Percentiles rank a stretch among this genome's conserved stretches.
Conservation (phyloP, 2,797 vertebrate species). For the Rhinatrema bivittatum region DNA sequence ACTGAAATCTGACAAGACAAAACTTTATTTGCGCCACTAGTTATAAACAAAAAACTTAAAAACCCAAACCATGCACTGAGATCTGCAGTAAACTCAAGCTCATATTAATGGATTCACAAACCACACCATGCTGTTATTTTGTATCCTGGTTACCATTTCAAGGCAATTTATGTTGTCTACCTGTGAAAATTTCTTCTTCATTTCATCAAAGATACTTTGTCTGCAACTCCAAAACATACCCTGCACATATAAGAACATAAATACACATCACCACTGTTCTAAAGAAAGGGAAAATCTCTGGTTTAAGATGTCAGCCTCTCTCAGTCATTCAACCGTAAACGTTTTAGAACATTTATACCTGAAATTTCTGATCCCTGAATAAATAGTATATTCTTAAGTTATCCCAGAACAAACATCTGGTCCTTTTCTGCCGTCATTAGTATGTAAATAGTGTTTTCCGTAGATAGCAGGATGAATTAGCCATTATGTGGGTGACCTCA, state of each 20-base stretch:
- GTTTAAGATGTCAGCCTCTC: not conserved
- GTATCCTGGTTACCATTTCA: slow-evolving; percentile 30
- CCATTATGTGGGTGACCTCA: too few relatives aligned
- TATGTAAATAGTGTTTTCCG: too few relatives aligned
- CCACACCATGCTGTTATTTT: slow-evolving; percentile 44
- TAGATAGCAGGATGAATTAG: too few relatives aligned
- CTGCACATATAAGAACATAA: slow-evolving; percentile 67
- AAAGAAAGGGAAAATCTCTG: slow-evolving; percentile 9
- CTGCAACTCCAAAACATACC: slow-evolving; percentile 95
- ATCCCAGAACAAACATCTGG: too few relatives aligned
- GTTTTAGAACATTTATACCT: too few relatives aligned
- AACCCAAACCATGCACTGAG: slow-evolving; percentile 39
- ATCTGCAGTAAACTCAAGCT: slow-evolving; percentile 39
- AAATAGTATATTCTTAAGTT: too few relatives aligned
- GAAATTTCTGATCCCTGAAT: not conserved
- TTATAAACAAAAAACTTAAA: slow-evolving; percentile 13
- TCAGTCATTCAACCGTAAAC: too few relatives aligned
- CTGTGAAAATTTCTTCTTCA: slow-evolving; percentile 92
- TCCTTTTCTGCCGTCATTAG: too few relatives aligned
- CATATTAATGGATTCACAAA: slow-evolving; percentile 35
- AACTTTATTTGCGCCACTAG: too few relatives aligned
- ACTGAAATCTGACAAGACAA: not conserved
- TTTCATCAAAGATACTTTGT: slow-evolving; percentile 96
- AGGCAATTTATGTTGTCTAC: slow-evolving; percentile 77
- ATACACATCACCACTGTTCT: slow-evolving; percentile 13